Base-by-base conservation (phyloP, 2,113 vertebrate genomes). In the Dryoscopus gambensis region DNA sequence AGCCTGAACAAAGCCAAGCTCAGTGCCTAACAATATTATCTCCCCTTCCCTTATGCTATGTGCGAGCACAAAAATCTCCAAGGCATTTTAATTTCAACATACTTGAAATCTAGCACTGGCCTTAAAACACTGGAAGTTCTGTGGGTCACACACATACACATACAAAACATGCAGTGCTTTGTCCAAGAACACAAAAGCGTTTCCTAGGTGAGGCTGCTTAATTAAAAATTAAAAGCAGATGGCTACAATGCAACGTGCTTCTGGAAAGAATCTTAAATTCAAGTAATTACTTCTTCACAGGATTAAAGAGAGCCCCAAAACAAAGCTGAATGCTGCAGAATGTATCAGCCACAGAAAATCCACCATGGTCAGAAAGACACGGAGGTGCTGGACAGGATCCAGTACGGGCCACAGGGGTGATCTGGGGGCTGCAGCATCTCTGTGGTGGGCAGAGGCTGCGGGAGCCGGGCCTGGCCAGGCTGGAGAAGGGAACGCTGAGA, bases 341-440 rank as follows among this genome's bases (percentile, higher is more conserved):
- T 2, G 3, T 47, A 50, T 22, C 40, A 70, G 13, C 19, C 76
- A 75, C 9, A 76, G 69, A 69, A 80, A 64, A 86, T 15, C 13
- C 50, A 67, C 19, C 15, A 7, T 2, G 3, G 22, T 60, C 16
- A 52, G 20, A 60, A 37, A 3, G 27, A 35, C 16, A 28, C 1
- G 3, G 17, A 77, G 46, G 27, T 59, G 27, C 46, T 52, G 47
- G 28, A 2, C 1, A 19, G 64, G 64, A 0, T 7, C 64, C 47
- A 23, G 28, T 1, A 19, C 0, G 35, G 35, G 11, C 21, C 55
- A 7, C 44, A 35, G 35, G 18, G 44, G 6, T 3, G 44, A 0
- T 42, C 2, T 27, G 62, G 52, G 17, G 1, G 50, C 13, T 59
- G 83, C 4, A 57, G 62, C 60, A 22, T 7, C 37, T 50, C 31